These are phyloP conservation scores for Martes flavigula DNA, from an alignment of 2,797 vertebrate genomes.

Conservation along the genomic window DNA sequence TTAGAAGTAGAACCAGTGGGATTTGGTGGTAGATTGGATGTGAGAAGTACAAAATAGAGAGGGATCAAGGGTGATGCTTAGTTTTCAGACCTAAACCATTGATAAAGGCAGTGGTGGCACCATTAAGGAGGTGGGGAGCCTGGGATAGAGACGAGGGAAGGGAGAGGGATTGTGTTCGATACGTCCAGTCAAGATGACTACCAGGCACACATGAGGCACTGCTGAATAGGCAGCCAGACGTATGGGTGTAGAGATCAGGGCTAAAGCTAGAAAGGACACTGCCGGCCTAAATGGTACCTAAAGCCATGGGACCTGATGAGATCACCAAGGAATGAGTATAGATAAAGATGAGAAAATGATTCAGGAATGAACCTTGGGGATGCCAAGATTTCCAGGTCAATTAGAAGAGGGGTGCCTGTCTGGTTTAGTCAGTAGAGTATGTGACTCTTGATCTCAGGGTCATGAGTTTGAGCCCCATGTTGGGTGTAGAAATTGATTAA, in stretches of 20 bases:
- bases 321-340: background rate
- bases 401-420: background rate
- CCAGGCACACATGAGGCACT: background rate
- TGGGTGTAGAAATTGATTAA: background rate
- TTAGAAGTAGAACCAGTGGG: background rate
- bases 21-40: background rate
- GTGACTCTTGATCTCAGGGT: background rate
- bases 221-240: background rate
- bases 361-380: background rate
- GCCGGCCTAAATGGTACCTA: background rate
- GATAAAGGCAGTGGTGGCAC: background rate
- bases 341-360: constrained; percentile 34
- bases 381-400: constrained; percentile 41
- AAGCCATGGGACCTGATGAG: background rate
- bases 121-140: background rate
- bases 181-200: background rate
- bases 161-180: background rate
- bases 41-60: background rate
- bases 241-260: background rate
- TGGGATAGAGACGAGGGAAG: no score
- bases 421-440: background rate
- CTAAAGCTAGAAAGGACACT: background rate
- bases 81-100: background rate
- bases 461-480: background rate
- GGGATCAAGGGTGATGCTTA: background rate